A percentile compares a stretch with the other conserved stretches of the same genome.
Evolutionary conservation across 1,140 invertebrate genomes (phyloP).

Genomic region (Zaprionus inermis): DNA sequence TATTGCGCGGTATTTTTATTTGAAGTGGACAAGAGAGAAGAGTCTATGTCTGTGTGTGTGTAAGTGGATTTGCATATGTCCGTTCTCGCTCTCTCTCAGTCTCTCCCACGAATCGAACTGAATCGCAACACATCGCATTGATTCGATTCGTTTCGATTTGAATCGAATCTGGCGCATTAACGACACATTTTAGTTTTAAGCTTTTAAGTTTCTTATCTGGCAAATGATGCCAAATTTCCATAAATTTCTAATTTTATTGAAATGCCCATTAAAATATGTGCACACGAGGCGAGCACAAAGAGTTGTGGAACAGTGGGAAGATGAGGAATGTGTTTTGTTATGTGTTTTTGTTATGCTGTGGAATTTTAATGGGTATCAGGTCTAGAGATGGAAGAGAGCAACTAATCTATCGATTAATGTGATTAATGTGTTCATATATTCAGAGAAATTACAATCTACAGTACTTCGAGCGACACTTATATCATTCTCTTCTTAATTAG

Average conservation of each 20-base stretch:
- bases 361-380: background rate
- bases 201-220: conserved; percentile 76
- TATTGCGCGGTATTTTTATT: conserved; percentile 18
- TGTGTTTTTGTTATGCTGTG: background rate
- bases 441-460: too few relatives aligned
- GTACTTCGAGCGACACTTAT: too few relatives aligned
- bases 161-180: conserved; percentile 67
- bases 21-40: conserved; percentile 4
- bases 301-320: background rate
- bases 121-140: conserved; percentile 10
- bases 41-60: background rate
- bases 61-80: conserved; percentile 17
- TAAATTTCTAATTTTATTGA: conserved; percentile 83
- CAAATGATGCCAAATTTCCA: conserved; percentile 68
- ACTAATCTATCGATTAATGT: too few relatives aligned
- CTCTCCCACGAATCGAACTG: too few relatives aligned
- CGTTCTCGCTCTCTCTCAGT: conserved; percentile 8
- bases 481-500: too few relatives aligned
- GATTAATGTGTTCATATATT: too few relatives aligned
- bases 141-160: conserved; percentile 28
- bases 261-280: conserved; percentile 59
- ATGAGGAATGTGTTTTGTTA: background rate
- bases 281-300: background rate
- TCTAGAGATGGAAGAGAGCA: background rate
- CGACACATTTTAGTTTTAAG: conserved; percentile 80